Evolutionary conservation across 2,113 vertebrate species (phyloP), one percentile per base, ranked within the genome.

Genomic region (Entosphenus tridentatus): DNA sequence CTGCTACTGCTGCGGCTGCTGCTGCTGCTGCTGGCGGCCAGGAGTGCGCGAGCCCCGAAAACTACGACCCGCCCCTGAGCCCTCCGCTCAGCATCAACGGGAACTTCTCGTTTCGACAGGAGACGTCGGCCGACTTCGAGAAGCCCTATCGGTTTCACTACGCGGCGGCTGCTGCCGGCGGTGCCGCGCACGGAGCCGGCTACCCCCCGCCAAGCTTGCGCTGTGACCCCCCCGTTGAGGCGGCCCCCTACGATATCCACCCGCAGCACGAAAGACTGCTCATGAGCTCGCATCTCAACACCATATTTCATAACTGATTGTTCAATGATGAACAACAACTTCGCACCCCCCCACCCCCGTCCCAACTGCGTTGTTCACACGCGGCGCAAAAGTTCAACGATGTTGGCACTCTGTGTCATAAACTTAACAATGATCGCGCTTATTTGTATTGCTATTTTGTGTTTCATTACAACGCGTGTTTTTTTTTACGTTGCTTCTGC

Each of bases 101-200:
- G 72, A 96, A 90, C 83, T 97, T 97, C 82, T 86, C 89, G 74
- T 96, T 87, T 83, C 96, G 95, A 76, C 91, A 95, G 56, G 93
- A 96, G 74, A 79, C 81, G 73, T 74, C 77, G 72, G 59, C 80
- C 8, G 89, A 96, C 62, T 92, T 89, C 74, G 90, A 95, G 74
- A 95, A 95, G 78, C 83, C 80, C 77, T 95, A 88, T 79, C 82
- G 87, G 77, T 97, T 93, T 77, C 89, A 92, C 81, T 95, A 95
- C 70, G 85, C 87, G 16, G 79, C 81, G 71, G 82, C 76, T 57
- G 75, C 77, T 70, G 77, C 78, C 81, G 81, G 77, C 75, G 84
- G 77, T 70, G 75, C 78, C 18, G 57, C 70, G 73, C 81, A 80
- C 68, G 75, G 79, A 69, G 74, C 81, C 70, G 75, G 92, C 73